Conservation (phyloP, 2,113 vertebrate genomes). For the Prochilodus magdalenae region DNA sequence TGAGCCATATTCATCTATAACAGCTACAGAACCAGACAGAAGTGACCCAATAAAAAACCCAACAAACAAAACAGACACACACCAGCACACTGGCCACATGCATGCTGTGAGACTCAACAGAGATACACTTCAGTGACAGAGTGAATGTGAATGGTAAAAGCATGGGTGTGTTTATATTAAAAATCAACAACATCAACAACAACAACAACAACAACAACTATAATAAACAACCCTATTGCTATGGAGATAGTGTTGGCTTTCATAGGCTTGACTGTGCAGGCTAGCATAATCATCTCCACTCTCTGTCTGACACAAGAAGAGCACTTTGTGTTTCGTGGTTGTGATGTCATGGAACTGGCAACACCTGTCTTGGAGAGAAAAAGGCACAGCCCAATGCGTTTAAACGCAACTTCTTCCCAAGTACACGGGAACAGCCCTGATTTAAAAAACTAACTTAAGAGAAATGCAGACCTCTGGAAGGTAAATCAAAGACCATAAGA, state of each 20-base stretch:
- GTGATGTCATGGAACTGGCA: neutral
- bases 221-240: neutral
- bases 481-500: neutral
- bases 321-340: neutral
- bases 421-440: neutral
- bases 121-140: neutral
- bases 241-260: slow-evolving; percentile 9
- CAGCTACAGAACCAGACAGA: neutral
- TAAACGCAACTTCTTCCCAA: neutral
- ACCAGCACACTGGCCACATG: neutral
- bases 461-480: neutral
- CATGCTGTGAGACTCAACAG: neutral
- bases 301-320: slow-evolving; percentile 1
- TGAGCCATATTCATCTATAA: neutral
- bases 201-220: neutral
- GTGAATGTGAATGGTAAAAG: neutral
- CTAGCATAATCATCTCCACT: neutral
- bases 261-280: neutral
- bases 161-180: neutral
- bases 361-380: neutral
- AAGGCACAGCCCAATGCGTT: neutral
- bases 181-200: neutral
- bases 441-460: neutral
- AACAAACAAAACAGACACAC: no score
- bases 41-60: neutral